phyloP scores from a whole-genome alignment of 1,140 invertebrate genomes.

The Chironomus tepperi region DNA sequence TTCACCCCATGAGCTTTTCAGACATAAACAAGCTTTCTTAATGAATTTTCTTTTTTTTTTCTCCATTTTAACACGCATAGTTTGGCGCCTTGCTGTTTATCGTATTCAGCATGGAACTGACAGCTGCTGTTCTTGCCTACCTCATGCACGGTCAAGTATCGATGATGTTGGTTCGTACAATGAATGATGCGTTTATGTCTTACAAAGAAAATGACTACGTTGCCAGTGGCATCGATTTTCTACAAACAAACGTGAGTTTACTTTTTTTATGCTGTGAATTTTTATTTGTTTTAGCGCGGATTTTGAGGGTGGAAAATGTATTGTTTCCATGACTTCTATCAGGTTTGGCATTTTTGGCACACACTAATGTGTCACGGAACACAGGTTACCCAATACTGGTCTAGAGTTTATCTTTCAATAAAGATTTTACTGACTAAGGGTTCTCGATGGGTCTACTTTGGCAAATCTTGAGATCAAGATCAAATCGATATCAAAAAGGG shows the following conservation, averaged over 20 bases:
- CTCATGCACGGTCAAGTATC: conserved; percentile 54
- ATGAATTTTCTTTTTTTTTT: conserved; percentile 30
- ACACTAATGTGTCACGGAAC: too few species aligned
- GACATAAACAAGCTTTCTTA: background rate
- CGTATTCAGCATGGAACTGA: conserved; percentile 71
- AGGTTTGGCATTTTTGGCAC: too few species aligned
- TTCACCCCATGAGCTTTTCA: background rate
- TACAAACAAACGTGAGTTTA: conserved; percentile 53
- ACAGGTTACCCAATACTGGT: too few species aligned
- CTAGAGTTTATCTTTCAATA: too few species aligned
- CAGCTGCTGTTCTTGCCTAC: conserved; percentile 71
- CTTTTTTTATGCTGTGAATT: too few species aligned
- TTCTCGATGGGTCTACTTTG: too few species aligned
- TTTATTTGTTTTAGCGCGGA: too few species aligned
- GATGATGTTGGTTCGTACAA: conserved; percentile 46
- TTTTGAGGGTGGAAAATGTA: too few species aligned
- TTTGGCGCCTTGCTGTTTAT: conserved; percentile 69
- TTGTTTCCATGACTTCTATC: too few species aligned
- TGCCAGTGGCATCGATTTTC: conserved; percentile 49
- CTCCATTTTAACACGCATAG: conserved; percentile 40
- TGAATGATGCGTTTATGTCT: conserved; percentile 46
- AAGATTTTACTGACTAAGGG: too few species aligned
- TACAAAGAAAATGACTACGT: conserved; percentile 47
- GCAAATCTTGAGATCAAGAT: too few species aligned
- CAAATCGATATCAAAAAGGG: too few species aligned